Evolutionary conservation across 1,140 invertebrate genomes (phyloP).

Genomic region (Bombyx mori): ASM3026992v2 NC_085109.1:5074501-5075000

Average conservation of each 20-base stretch:
- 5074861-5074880: constrained; percentile 89
- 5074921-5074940: constrained; percentile 55
- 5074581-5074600: constrained; percentile 68
- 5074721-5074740: constrained; percentile 58
- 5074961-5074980: neutral
- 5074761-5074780: constrained; percentile 44
- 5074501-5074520: constrained; percentile 59
- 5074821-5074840: constrained; percentile 80
- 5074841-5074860: constrained; percentile 86
- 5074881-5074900: constrained; percentile 88
- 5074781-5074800: constrained; percentile 56
- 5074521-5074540: constrained; percentile 65
- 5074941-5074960: neutral
- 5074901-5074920: constrained; percentile 62
- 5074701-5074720: constrained; percentile 58
- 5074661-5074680: constrained; percentile 65
- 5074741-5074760: constrained; percentile 49
- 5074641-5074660: constrained; percentile 67
- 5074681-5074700: constrained; percentile 64
- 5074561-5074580: constrained; percentile 52
- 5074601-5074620: constrained; percentile 59
- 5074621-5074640: constrained; percentile 62
- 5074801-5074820: constrained; percentile 75
- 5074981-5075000: constrained; percentile 4
- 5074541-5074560: constrained; percentile 36